These are phyloP conservation scores for Ataeniobius toweri DNA, from an alignment of 2,797 vertebrate genomes.

Conservation along the genomic window DNA sequence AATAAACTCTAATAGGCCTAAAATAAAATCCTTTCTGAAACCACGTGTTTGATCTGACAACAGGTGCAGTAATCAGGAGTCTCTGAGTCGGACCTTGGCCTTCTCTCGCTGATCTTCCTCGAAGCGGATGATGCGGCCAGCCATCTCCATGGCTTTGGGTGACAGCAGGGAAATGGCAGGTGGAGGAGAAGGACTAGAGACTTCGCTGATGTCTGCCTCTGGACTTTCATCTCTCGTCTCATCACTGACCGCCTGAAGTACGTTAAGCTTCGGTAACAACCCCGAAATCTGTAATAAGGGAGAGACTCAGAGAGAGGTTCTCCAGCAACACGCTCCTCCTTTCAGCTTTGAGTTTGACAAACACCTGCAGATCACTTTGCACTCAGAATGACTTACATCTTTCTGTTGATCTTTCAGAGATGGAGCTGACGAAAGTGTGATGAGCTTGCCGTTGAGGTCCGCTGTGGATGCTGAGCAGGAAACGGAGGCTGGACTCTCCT, in stretches of 20 bases:
- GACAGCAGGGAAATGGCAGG: constrained; percentile 70
- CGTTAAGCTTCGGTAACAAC: neutral
- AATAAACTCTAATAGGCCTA: neutral
- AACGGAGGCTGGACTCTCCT: constrained; percentile 35
- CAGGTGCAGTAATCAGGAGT: neutral
- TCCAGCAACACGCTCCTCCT: neutral
- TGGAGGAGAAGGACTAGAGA: constrained; percentile 31
- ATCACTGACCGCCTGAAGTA: constrained; percentile 23
- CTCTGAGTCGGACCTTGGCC: constrained; percentile 80
- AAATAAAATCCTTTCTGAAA: neutral
- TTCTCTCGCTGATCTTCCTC: constrained; percentile 83
- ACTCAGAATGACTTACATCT: constrained; percentile 34
- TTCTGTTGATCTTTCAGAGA: constrained; percentile 34
- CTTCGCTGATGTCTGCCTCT: constrained; percentile 21
- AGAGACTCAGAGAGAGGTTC: neutral
- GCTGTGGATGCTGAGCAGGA: constrained; percentile 52
- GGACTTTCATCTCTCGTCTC: constrained; percentile 38
- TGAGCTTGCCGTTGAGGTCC: constrained; percentile 18
- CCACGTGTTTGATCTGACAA: neutral
- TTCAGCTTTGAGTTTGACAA: neutral
- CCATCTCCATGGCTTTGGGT: constrained; percentile 81
- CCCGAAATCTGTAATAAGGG: neutral
- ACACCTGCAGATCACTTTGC: too few relatives aligned
- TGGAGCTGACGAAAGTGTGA: neutral
- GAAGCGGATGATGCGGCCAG: constrained; percentile 85